Percentiles rank a stretch among this genome's conserved stretches.
These are phyloP conservation scores for Setophaga kirtlandii DNA, from an alignment of 2,113 vertebrate genomes.

Conservation along the genomic window DNA sequence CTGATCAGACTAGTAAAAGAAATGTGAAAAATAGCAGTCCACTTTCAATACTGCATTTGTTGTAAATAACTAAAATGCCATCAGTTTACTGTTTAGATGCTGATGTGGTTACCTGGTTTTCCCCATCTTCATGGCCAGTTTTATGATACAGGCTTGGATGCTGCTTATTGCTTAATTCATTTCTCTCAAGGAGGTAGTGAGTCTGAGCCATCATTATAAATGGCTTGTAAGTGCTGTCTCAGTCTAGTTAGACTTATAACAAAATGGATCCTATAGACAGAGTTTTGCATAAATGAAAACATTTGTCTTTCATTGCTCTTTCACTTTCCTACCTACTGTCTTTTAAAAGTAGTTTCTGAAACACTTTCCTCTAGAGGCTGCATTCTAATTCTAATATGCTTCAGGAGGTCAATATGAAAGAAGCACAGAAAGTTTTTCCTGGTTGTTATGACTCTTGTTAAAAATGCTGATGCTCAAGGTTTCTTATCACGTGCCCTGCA, in stretches of 20 bases:
- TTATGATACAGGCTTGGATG: neutral
- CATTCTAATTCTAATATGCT: neutral
- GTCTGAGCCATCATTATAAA: neutral
- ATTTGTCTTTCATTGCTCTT: neutral
- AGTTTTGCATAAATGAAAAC: neutral
- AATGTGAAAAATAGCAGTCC: neutral
- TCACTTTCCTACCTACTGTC: neutral
- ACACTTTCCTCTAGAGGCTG: neutral
- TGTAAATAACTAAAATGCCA: neutral
- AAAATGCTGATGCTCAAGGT: neutral
- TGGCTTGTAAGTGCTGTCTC: neutral
- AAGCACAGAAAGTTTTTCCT: neutral
- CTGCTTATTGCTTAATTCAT: neutral
- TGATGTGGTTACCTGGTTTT: neutral
- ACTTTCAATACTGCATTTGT: neutral
- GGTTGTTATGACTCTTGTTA: neutral
- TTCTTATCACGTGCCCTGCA: neutral
- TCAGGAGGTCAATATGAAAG: neutral
- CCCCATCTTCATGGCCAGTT: neutral
- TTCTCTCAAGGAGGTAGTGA: neutral
- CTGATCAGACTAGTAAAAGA: neutral
- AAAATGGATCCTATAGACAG: neutral
- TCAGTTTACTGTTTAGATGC: neutral
- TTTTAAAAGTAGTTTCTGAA: neutral
- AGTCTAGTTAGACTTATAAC: neutral